These are phyloP conservation scores for Sylvia borin DNA, from an alignment of 2,797 vertebrate species.

Conservation along the genomic window DNA sequence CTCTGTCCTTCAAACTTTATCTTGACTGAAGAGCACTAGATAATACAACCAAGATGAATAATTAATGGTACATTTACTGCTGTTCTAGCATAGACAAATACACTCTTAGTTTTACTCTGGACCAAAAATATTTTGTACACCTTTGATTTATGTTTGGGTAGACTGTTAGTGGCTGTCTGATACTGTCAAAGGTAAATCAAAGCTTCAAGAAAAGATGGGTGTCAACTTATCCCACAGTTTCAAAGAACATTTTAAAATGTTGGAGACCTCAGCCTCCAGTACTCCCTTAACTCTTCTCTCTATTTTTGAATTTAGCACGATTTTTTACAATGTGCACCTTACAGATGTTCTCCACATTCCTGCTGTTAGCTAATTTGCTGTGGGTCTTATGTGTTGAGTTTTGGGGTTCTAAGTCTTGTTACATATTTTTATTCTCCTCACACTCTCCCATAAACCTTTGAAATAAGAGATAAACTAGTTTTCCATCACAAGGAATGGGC, in stretches of 20 bases:
- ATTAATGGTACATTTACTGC: not conserved
- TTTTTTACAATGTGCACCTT: not conserved
- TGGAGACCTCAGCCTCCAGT: not conserved
- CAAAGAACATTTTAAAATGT: not conserved
- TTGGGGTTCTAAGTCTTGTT: not conserved
- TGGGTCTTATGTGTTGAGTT: not conserved
- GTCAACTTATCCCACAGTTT: not conserved
- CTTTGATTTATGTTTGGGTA: slow-evolving; percentile 36
- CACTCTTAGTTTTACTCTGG: not conserved
- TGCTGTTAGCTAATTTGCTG: not conserved
- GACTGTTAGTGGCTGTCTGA: not conserved
- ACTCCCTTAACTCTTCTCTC: not conserved
- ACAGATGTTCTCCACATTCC: not conserved
- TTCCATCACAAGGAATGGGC: not conserved
- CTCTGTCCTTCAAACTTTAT: not conserved
- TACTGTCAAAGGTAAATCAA: not conserved
- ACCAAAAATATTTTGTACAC: not conserved
- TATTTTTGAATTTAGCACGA: not conserved
- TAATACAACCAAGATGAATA: slow-evolving; percentile 6
- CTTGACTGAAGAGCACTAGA: not conserved
- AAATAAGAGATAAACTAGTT: not conserved
- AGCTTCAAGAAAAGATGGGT: not conserved
- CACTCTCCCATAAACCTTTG: not conserved
- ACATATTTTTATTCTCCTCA: not conserved
- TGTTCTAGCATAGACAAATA: not conserved